Conservation (phyloP, 2,113 vertebrate species). For the Poecilia latipinna region DNA sequence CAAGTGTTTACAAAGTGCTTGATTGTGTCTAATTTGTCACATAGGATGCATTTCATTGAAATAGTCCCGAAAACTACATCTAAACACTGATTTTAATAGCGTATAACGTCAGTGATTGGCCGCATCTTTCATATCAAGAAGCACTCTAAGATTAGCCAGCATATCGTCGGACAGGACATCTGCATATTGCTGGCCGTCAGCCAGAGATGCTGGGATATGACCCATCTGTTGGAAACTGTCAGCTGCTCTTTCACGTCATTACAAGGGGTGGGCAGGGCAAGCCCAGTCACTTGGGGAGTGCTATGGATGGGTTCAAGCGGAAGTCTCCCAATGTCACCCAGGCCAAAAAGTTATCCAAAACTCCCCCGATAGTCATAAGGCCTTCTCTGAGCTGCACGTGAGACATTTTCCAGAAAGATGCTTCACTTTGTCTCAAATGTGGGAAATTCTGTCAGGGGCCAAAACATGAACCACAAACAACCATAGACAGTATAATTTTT, state of each 20-base stretch:
- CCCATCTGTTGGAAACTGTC: constrained; percentile 32
- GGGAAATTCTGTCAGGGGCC: constrained; percentile 11
- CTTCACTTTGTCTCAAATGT: neutral
- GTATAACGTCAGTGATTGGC: neutral
- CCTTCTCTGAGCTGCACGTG: neutral
- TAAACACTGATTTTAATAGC: neutral
- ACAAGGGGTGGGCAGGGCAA: constrained; percentile 3
- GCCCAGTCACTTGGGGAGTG: constrained; percentile 17
- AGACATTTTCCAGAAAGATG: neutral
- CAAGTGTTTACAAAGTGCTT: neutral
- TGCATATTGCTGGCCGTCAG: constrained; percentile 40
- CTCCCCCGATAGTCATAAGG: constrained; percentile 19
- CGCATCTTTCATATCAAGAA: neutral
- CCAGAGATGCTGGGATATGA: constrained; percentile 27
- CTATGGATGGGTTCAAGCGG: neutral
- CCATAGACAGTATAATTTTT: neutral
- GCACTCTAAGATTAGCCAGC: constrained; percentile 22
- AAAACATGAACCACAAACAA: neutral
- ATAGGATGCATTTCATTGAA: neutral
- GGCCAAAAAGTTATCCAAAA: neutral
- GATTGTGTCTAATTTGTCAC: neutral
- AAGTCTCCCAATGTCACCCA: constrained; percentile 20
- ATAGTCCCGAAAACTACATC: neutral
- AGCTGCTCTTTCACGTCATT: constrained; percentile 33
- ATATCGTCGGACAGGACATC: constrained; percentile 20